A percentile compares a stretch with the other conserved stretches of the same genome.
These are phyloP conservation scores for Mastigias papua DNA, from an alignment of 30 jellyfish, hydroid and myxozoan species.

Conservation along the genomic window DNA sequence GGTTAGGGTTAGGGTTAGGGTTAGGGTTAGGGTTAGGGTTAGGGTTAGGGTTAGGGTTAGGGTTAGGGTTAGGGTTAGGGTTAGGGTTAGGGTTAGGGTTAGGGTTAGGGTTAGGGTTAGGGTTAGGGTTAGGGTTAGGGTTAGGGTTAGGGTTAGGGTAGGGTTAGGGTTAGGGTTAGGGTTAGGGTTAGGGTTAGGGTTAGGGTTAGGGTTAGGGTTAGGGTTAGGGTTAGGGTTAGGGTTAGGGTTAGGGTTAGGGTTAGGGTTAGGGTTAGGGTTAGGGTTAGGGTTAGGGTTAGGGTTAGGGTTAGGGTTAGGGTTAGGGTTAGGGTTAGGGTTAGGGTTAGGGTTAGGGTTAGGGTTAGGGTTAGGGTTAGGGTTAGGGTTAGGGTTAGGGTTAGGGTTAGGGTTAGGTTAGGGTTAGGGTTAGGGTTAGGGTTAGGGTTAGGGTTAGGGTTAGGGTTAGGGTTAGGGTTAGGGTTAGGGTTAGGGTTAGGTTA, in stretches of 20 bases:
- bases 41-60: constrained; percentile 32
- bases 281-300: constrained; percentile 34
- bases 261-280: constrained; percentile 30
- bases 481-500: constrained; percentile 45
- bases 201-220: constrained; percentile 30
- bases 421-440: too few species aligned
- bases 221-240: constrained; percentile 34
- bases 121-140: constrained; percentile 26
- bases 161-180: constrained; percentile 34
- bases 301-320: constrained; percentile 35
- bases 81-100: constrained; percentile 30
- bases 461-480: constrained; percentile 51
- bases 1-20: constrained; percentile 38
- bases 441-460: constrained; percentile 39
- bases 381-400: constrained; percentile 40
- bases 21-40: constrained; percentile 30
- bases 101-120: constrained; percentile 32
- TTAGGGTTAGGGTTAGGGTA: too few species aligned
- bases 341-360: constrained; percentile 34
- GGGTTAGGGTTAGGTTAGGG: constrained; percentile 55
- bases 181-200: constrained; percentile 35
- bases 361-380: constrained; percentile 35
- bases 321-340: constrained; percentile 30
- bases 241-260: constrained; percentile 35
- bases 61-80: constrained; percentile 41